These are phyloP conservation scores for Hylaeus volcanicus DNA, from an alignment of 1,140 invertebrate genomes.

Conservation along the genomic window DNA sequence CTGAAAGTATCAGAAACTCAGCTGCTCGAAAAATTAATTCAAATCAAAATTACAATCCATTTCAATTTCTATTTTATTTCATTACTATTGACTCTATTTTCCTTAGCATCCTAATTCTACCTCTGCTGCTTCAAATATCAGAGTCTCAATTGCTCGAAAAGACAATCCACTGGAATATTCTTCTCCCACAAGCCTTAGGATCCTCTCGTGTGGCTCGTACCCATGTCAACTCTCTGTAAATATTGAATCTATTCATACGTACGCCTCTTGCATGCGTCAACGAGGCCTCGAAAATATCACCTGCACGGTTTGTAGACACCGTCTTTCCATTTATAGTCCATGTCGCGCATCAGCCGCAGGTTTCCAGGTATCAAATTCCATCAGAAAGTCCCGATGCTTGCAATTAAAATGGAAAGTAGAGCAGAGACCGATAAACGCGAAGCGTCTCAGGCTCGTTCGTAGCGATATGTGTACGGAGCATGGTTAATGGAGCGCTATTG, in stretches of 20 bases:
- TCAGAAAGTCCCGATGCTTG: conserved; percentile 5
- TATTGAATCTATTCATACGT: not conserved
- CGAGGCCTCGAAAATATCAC: not conserved
- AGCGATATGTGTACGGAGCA: not conserved
- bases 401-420: conserved; percentile 41
- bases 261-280: not conserved
- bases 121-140: too few species aligned
- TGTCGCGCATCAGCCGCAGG: not conserved
- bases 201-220: not conserved
- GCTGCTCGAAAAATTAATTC: too few species aligned
- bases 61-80: too few species aligned
- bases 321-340: conserved; percentile 1
- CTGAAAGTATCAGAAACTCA: too few species aligned
- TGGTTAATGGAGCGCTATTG: conserved; percentile 18
- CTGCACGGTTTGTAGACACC: not conserved
- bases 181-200: not conserved
- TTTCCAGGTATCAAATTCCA: conserved; percentile 8
- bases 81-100: too few species aligned
- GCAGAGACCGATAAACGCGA: conserved; percentile 6
- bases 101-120: too few species aligned
- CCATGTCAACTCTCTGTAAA: not conserved
- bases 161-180: too few species aligned
- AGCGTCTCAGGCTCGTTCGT: not conserved
- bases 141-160: too few species aligned
- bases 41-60: too few species aligned